Conservation (phyloP, 2,113 vertebrate genomes). For the Vombatus ursinus region DNA sequence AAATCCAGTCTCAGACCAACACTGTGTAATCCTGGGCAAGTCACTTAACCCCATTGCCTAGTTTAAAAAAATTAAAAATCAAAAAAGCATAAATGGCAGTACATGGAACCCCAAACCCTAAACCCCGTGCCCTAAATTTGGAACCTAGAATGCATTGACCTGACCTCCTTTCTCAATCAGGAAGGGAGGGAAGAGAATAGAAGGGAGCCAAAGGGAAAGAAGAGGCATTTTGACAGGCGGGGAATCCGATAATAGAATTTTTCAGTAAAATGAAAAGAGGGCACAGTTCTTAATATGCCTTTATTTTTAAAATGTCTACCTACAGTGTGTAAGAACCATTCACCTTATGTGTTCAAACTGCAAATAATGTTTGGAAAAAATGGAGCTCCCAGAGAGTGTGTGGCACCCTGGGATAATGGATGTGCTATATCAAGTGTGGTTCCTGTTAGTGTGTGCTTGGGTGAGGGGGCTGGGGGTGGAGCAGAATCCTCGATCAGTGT, state of each 20-base stretch:
- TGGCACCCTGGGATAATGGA: background rate
- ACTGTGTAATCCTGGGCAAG: too few species aligned
- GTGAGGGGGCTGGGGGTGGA: background rate
- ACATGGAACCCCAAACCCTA: background rate
- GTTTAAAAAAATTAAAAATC: too few species aligned
- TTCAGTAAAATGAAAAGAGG: background rate
- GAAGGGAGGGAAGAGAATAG: background rate
- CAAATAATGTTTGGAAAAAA: background rate
- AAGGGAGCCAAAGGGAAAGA: background rate
- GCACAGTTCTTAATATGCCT: background rate
- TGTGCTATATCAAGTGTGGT: background rate
- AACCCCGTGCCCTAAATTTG: background rate
- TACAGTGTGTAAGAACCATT: background rate
- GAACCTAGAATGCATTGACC: background rate
- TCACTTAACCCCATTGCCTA: too few species aligned
- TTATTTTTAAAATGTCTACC: background rate
- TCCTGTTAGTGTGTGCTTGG: background rate
- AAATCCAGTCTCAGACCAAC: too few species aligned
- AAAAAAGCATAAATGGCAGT: background rate
- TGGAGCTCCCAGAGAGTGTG: accelerated
- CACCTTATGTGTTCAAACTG: background rate
- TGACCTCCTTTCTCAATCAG: background rate
- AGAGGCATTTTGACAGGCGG: background rate
- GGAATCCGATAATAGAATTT: background rate
- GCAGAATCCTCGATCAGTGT: background rate